A percentile compares a stretch with the other conserved stretches of the same genome.
Conservation (phyloP, 2,797 vertebrate genomes). For the Notoglanidium macrostoma region DNA sequence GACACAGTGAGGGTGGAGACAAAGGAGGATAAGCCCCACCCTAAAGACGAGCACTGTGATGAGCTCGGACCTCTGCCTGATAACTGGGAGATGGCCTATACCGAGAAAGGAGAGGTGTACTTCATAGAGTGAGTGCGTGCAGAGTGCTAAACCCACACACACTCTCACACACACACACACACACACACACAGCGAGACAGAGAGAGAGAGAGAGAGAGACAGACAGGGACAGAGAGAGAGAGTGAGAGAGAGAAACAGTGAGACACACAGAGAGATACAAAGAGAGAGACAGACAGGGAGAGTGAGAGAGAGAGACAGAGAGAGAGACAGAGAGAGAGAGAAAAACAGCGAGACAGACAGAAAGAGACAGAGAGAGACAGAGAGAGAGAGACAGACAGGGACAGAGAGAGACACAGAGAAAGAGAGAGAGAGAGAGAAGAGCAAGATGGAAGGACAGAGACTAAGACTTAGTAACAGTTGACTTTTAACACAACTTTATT, state of each 20-base stretch:
- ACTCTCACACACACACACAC: slow-evolving; percentile 9
- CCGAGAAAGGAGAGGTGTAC: slow-evolving; percentile 98
- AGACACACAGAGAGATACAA: too few relatives aligned
- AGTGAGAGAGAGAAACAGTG: too few relatives aligned
- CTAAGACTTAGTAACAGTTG: too few relatives aligned
- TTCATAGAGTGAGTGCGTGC: slow-evolving; percentile 93
- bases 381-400: too few relatives aligned
- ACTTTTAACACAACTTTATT: too few relatives aligned
- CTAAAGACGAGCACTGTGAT: slow-evolving; percentile 68
- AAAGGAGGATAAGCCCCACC: slow-evolving; percentile 71
- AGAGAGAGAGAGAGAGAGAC: not conserved
- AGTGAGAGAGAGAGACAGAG: too few relatives aligned
- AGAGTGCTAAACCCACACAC: not conserved
- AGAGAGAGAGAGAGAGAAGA: not conserved
- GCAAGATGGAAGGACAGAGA: too few relatives aligned
- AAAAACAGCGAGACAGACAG: too few relatives aligned
- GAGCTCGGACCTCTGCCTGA: slow-evolving; percentile 91
- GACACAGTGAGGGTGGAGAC: slow-evolving; percentile 73
- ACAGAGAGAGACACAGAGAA: too few relatives aligned
- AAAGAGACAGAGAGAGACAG: too few relatives aligned
- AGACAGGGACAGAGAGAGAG: not conserved
- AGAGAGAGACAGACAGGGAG: too few relatives aligned
- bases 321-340: too few relatives aligned
- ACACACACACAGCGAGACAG: not conserved
- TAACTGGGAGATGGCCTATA: slow-evolving; percentile 99